These are phyloP conservation scores for Lagopus leucura DNA, from an alignment of 2,113 vertebrate genomes.

Conservation along the genomic window DNA sequence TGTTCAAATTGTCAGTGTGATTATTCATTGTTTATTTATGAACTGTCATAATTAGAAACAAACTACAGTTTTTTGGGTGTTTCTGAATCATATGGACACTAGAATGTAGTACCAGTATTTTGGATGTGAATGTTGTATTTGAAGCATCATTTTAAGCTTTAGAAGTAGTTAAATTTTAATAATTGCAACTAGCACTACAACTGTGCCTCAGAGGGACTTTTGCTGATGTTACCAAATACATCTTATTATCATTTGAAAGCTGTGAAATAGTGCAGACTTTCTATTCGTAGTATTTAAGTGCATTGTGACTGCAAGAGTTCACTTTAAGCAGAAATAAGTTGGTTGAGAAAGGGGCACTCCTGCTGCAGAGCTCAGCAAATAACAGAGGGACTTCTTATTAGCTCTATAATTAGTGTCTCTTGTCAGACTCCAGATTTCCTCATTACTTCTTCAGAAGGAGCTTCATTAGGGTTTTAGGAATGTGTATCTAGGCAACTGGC, in stretches of 20 bases:
- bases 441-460: conserved; percentile 38
- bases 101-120: background rate
- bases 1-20: background rate
- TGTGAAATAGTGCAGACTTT: background rate
- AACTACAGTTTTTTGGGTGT: background rate
- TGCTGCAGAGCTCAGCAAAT: conserved; percentile 41
- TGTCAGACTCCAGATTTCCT: conserved; percentile 58
- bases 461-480: conserved; percentile 27
- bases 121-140: background rate
- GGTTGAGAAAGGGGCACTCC: conserved; percentile 28
- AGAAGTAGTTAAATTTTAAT: background rate
- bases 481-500: background rate
- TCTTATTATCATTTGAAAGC: conserved; percentile 40
- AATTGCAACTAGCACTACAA: background rate
- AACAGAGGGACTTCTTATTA: conserved; percentile 32
- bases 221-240: conserved; percentile 8
- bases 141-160: background rate
- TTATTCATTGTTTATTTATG: background rate
- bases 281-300: background rate
- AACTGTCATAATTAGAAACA: background rate
- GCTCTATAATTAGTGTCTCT: conserved; percentile 56
- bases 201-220: background rate
- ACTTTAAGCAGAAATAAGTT: conserved; percentile 33
- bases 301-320: conserved; percentile 22
- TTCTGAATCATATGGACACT: background rate